Evolutionary conservation across 2,888 invertebrate species (phyloP).

Genomic region (Macrosiphum euphorbiae): DNA sequence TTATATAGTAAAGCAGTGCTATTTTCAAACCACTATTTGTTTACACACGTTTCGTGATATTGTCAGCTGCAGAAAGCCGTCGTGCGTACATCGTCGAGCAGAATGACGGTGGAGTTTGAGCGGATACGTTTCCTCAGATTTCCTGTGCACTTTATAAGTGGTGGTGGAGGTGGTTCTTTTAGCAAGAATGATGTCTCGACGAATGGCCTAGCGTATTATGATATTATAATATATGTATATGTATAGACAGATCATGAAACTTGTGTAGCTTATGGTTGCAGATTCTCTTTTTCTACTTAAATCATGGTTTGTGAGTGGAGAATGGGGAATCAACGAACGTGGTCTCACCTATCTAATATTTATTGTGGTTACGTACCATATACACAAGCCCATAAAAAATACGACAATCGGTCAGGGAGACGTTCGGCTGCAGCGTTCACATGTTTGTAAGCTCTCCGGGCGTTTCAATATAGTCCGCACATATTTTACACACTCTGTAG

Average conservation of each 20-base stretch:
- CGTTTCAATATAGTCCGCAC: background rate
- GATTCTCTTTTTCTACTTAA: background rate
- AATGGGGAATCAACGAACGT: background rate
- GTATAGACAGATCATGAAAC: background rate
- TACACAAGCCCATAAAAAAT: background rate
- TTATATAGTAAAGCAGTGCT: background rate
- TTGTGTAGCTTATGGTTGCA: background rate
- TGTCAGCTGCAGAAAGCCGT: background rate
- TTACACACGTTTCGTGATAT: background rate
- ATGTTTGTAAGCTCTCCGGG: background rate
- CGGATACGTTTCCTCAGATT: background rate
- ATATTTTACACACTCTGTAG: background rate
- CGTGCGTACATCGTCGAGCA: background rate
- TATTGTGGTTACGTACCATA: background rate
- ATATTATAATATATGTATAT: background rate
- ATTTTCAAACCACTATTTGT: background rate
- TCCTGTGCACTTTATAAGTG: background rate
- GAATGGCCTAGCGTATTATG: background rate
- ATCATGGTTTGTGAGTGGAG: background rate
- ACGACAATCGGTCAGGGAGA: background rate
- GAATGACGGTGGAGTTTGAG: background rate
- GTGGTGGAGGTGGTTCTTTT: background rate
- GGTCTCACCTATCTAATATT: background rate
- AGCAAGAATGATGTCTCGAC: background rate
- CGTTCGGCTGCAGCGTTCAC: background rate